Conservation (phyloP, 2,797 vertebrate genomes). For the Sebastolobus alascanus region DNA sequence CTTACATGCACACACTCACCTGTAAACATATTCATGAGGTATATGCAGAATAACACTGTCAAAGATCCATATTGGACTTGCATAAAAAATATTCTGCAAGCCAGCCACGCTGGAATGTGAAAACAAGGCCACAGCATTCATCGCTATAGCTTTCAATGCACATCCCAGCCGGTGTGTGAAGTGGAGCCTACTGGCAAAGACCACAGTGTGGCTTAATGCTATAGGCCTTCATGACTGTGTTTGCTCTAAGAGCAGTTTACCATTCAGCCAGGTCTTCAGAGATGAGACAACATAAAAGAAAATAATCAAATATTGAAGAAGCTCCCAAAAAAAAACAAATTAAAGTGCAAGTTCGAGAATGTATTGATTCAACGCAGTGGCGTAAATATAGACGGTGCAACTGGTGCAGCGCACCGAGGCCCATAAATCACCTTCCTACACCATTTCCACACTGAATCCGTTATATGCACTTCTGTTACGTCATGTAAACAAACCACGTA, state of each 20-base stretch:
- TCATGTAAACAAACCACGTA: too few relatives aligned
- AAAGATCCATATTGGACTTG: constrained; percentile 30
- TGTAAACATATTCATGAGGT: constrained; percentile 41
- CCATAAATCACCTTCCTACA: too few relatives aligned
- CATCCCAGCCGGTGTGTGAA: constrained; percentile 26
- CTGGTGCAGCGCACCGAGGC: too few relatives aligned
- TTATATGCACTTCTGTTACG: too few relatives aligned
- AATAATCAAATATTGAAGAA: background rate
- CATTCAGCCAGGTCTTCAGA: constrained; percentile 12
- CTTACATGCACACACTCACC: constrained; percentile 1
- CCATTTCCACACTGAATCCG: too few relatives aligned
- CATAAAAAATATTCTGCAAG: constrained; percentile 14
- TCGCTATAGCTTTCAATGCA: constrained; percentile 22
- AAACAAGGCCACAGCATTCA: constrained; percentile 35
- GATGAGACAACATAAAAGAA: background rate
- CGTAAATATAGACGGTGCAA: too few relatives aligned
- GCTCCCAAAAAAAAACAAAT: background rate
- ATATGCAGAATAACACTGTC: constrained; percentile 25
- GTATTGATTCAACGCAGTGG: background rate
- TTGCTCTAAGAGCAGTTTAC: constrained; percentile 5
- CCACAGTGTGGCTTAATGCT: constrained; percentile 3
- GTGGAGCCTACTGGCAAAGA: constrained; percentile 34
- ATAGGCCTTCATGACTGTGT: background rate
- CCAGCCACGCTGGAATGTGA: constrained; percentile 19
- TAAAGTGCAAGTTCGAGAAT: background rate